Evolutionary conservation across 2,888 invertebrate species (phyloP).

Genomic region (Fabriciana adippe): DNA sequence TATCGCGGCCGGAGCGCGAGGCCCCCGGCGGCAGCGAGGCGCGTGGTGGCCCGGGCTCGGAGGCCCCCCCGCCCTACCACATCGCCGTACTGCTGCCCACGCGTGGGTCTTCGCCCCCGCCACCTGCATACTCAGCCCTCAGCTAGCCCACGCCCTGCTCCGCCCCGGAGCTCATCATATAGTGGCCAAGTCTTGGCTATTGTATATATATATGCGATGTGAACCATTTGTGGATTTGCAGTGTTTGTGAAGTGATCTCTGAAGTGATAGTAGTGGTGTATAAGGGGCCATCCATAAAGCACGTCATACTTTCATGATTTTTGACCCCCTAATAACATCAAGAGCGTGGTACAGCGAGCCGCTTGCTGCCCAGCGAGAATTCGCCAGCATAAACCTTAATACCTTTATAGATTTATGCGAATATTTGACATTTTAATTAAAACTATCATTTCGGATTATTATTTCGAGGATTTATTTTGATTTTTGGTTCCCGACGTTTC

Average conservation of each 20-base stretch:
- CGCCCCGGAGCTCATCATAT: slow-evolving; percentile 69
- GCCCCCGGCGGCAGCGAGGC: slow-evolving; percentile 69
- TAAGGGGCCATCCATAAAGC: too few species aligned
- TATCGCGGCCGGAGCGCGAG: slow-evolving; percentile 51
- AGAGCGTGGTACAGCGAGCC: too few species aligned
- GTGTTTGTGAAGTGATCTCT: neutral
- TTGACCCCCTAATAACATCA: too few species aligned
- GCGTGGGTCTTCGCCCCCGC: slow-evolving; percentile 65
- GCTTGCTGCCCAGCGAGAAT: too few species aligned
- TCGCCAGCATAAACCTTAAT: too few species aligned
- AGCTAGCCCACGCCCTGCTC: slow-evolving; percentile 74
- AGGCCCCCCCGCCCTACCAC: slow-evolving; percentile 90
- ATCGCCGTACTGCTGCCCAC: slow-evolving; percentile 89
- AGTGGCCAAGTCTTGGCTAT: slow-evolving; percentile 40
- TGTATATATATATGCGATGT: neutral
- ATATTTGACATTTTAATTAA: too few species aligned
- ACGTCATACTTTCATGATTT: too few species aligned
- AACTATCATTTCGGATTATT: too few species aligned
- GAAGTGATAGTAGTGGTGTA: too few species aligned
- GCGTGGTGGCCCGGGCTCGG: slow-evolving; percentile 42
- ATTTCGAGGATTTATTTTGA: too few species aligned
- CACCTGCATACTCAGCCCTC: slow-evolving; percentile 88
- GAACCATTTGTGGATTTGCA: slow-evolving; percentile 5
- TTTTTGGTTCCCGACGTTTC: too few species aligned
- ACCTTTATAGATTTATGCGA: too few species aligned